Percentiles rank a stretch among this genome's conserved stretches.
These are phyloP conservation scores for Palloptera scutellata DNA, from an alignment of 2,888 invertebrate species.

Conservation along the genomic window DNA sequence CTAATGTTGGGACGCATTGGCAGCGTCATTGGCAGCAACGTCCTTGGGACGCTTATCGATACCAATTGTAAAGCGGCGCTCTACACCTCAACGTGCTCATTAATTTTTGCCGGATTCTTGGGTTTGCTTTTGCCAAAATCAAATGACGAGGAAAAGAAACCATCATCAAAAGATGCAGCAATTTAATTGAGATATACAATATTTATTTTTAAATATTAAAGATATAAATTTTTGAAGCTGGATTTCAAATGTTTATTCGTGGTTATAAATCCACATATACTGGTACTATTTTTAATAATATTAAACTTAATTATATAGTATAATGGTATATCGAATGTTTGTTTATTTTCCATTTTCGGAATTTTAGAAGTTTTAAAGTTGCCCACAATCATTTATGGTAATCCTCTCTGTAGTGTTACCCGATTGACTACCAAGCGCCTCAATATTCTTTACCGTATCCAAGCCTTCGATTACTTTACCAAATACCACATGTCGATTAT, in stretches of 20 bases:
- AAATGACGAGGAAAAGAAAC: neutral
- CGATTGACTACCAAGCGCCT: slow-evolving; percentile 78
- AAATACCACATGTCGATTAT: slow-evolving; percentile 92
- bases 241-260: neutral
- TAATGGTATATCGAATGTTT: too few species aligned
- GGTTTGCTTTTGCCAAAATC: slow-evolving; percentile 38
- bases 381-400: slow-evolving; percentile 81
- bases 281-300: too few species aligned
- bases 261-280: too few species aligned
- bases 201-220: neutral
- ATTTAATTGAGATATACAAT: neutral
- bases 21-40: slow-evolving; percentile 44
- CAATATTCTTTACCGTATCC: slow-evolving; percentile 88
- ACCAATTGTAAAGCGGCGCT: slow-evolving; percentile 43
- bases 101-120: slow-evolving; percentile 40
- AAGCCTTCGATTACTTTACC: slow-evolving; percentile 88
- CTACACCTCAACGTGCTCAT: slow-evolving; percentile 33
- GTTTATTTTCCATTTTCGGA: too few species aligned
- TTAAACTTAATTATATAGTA: too few species aligned
- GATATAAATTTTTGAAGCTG: neutral
- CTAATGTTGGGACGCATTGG: slow-evolving; percentile 48
- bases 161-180: neutral
- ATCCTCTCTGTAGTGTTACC: slow-evolving; percentile 85
- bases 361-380: slow-evolving; percentile 62
- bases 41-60: slow-evolving; percentile 44